Conservation (phyloP, 2,797 vertebrate genomes). For the Gallinago nigripennis region DNA sequence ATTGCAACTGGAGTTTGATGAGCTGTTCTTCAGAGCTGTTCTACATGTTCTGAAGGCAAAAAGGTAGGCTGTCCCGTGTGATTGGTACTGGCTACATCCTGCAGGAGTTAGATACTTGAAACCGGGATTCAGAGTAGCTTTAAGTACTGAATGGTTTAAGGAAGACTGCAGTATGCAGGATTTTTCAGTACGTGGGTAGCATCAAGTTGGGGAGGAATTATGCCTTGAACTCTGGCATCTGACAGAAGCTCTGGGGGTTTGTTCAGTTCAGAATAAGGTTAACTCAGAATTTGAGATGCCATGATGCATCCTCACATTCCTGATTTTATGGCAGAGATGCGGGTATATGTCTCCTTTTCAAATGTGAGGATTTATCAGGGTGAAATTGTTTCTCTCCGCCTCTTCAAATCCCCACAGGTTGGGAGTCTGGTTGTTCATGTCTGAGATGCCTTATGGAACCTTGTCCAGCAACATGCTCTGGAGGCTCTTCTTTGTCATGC, state of each 20-base stretch:
- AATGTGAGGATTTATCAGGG: neutral
- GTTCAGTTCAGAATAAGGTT: neutral
- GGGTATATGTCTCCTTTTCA: neutral
- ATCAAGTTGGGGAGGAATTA: neutral
- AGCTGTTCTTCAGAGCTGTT: conserved; percentile 92
- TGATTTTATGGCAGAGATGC: neutral
- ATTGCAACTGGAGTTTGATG: conserved; percentile 93
- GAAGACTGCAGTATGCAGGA: neutral
- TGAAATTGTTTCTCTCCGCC: neutral
- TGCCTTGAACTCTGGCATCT: neutral
- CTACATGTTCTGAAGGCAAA: conserved; percentile 94
- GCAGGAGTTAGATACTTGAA: neutral
- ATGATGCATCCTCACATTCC: neutral
- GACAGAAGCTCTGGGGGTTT: neutral
- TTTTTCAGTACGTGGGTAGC: neutral
- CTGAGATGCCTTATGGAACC: conserved; percentile 95
- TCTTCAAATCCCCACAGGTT: conserved; percentile 78
- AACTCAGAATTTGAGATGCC: neutral
- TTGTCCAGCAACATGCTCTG: conserved; percentile 93
- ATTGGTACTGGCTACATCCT: neutral
- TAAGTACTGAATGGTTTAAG: neutral
- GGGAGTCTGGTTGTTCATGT: conserved; percentile 98
- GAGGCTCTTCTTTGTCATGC: conserved; percentile 96
- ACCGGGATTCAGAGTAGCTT: neutral
- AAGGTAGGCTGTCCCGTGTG: conserved; percentile 76